phyloP scores from a whole-genome alignment of 2,888 invertebrate species.

The Morpho deidamia region DNA sequence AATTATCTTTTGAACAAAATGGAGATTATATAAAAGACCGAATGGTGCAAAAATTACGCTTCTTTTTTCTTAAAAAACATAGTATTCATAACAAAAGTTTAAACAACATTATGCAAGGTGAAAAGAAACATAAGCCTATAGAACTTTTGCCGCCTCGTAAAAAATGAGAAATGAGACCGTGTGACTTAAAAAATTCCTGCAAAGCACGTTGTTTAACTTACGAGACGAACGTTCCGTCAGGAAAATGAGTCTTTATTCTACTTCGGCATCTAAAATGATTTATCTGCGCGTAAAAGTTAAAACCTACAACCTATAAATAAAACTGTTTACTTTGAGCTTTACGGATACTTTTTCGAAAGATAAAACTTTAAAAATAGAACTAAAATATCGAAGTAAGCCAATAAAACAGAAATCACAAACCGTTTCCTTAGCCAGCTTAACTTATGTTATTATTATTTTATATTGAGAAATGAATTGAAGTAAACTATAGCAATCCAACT shows the following conservation, averaged over 20 bases:
- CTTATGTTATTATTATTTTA: too few relatives aligned
- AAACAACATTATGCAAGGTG: constrained; percentile 25
- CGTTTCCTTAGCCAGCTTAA: too few relatives aligned
- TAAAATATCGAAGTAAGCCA: too few relatives aligned
- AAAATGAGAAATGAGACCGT: constrained; percentile 49
- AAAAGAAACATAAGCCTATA: constrained; percentile 42
- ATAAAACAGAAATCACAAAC: too few relatives aligned
- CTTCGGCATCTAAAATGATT: constrained; percentile 15
- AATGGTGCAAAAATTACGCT: too few relatives aligned
- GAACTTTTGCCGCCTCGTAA: constrained; percentile 39
- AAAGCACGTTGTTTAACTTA: constrained; percentile 47
- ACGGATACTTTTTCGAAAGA: constrained; percentile 2
- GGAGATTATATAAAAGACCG: not conserved
- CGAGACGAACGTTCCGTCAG: constrained; percentile 48
- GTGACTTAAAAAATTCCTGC: constrained; percentile 50
- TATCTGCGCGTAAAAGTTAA: constrained; percentile 12
- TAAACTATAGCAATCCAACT: too few relatives aligned
- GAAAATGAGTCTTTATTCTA: constrained; percentile 35
- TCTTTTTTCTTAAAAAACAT: constrained; percentile 32
- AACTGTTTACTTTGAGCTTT: constrained; percentile 4
- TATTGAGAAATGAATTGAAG: too few relatives aligned
- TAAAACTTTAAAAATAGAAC: constrained; percentile 1
- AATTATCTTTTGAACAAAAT: constrained; percentile 1
- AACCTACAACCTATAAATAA: not conserved
- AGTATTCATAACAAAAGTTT: constrained; percentile 40